A percentile compares a stretch with the other conserved stretches of the same genome.
Evolutionary conservation across 2,888 invertebrate species (phyloP).

Genomic region (Sussaba pulchella): DNA sequence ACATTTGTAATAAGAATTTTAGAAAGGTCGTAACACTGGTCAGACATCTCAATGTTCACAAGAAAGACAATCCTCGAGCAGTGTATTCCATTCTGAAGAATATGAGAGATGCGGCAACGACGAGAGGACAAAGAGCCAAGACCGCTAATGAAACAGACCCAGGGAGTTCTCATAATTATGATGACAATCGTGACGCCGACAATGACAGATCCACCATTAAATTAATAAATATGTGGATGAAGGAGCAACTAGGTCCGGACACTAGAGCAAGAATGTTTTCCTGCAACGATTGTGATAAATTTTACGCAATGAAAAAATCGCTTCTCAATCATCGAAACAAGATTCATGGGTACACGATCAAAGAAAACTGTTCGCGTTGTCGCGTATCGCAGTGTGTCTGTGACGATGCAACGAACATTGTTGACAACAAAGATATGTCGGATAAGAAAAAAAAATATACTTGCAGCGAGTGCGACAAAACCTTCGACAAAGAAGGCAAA

Average conservation of each 20-base stretch:
- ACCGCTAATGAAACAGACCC: background rate
- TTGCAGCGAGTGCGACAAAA: conserved; percentile 76
- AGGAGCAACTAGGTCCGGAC: conserved; percentile 78
- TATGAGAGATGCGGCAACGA: conserved; percentile 76
- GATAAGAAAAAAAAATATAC: conserved; percentile 70
- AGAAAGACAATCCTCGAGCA: conserved; percentile 77
- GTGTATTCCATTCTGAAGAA: conserved; percentile 78
- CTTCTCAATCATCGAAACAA: conserved; percentile 75
- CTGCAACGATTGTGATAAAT: conserved; percentile 77
- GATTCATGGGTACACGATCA: conserved; percentile 65
- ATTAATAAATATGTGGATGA: conserved; percentile 79
- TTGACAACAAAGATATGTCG: conserved; percentile 41
- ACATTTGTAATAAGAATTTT: conserved; percentile 78
- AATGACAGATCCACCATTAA: conserved; percentile 77
- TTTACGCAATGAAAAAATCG: conserved; percentile 78
- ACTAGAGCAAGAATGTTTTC: conserved; percentile 77
- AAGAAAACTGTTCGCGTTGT: conserved; percentile 57
- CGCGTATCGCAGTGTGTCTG: conserved; percentile 68
- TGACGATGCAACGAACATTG: conserved; percentile 62
- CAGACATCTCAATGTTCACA: conserved; percentile 78
- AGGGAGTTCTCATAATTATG: too few species aligned
- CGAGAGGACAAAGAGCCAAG: conserved; percentile 58
- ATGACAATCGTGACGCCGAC: too few species aligned
- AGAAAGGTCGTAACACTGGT: conserved; percentile 78
- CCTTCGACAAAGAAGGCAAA: conserved; percentile 76